Conservation (phyloP, 2,113 vertebrate genomes). For the Forbesichthys papilliferus region DNA sequence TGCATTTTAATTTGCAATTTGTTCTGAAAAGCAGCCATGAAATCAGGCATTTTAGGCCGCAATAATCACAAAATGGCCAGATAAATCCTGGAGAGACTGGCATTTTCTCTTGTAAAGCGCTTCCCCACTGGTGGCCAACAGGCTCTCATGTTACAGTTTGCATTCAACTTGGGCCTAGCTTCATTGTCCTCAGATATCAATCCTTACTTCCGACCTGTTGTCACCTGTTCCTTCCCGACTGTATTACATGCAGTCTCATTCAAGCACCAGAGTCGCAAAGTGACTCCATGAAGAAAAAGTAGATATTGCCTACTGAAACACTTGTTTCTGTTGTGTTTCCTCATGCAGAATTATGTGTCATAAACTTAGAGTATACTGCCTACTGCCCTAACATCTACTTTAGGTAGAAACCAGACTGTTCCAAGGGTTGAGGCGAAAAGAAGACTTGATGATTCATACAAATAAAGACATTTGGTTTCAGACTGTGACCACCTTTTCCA, state of each 20-base stretch:
- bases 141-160: slow-evolving; percentile 68
- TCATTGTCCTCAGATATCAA: slow-evolving; percentile 69
- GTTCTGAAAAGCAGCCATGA: too few species aligned
- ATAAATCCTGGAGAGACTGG: too few species aligned
- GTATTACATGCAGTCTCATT: slow-evolving; percentile 15
- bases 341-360: neutral
- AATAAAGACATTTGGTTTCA: slow-evolving; percentile 35
- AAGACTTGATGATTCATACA: slow-evolving; percentile 11
- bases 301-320: neutral
- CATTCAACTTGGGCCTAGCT: slow-evolving; percentile 61
- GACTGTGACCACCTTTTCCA: neutral
- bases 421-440: slow-evolving; percentile 5
- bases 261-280: neutral
- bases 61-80: too few species aligned
- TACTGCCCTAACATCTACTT: slow-evolving; percentile 6
- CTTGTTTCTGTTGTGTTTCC: neutral
- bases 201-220: slow-evolving; percentile 53
- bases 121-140: slow-evolving; percentile 50
- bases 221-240: slow-evolving; percentile 27
- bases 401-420: slow-evolving; percentile 16
- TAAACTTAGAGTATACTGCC: neutral
- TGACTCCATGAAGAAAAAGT: neutral
- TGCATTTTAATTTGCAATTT: too few species aligned
- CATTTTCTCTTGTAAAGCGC: slow-evolving; percentile 57
- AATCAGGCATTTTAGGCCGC: too few species aligned